Evolutionary conservation across 2,113 vertebrate species (phyloP), one percentile per base, ranked within the genome.

Genomic region (Aptenodytes patagonicus): DNA sequence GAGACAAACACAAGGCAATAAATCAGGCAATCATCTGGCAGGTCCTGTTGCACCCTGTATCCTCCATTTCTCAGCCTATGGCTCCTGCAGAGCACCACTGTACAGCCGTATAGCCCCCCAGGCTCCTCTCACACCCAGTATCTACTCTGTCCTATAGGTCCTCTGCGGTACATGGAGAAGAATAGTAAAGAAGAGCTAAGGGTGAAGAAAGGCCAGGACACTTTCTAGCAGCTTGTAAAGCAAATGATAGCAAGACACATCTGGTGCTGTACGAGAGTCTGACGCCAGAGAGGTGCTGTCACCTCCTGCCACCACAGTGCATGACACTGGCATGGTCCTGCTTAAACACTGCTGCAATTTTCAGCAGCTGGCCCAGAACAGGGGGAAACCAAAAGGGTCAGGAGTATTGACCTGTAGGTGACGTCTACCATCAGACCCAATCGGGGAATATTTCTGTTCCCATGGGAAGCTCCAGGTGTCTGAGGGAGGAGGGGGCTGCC

Each of bases 231-330:
- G 62, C 34, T 51, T 69, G 54, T 58, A 58, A 66, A 64, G 47
- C 61, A 87, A 62, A 84, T 0, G 1, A 25, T 57, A 84, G 34
- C 61, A 76, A 60, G 64, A 77, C 17, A 38, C 18, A 44, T 28
- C 38, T 2, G 0, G 21, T 5, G 2, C 44, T 13, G 24, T 26
- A 47, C 0, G 1, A 57, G 34, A 71, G 26, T 28, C 31, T 1
- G 1, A 44, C 0, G 0, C 29, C 52, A 54, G 52, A 54, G 70
- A 32, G 9, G 44, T 32, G 32, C 32, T 58, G 38, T 52, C 1
- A 0, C 19, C 51, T 76, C 42, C 69, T 58, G 20, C 38, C 55
- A 31, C n/a, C 61, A 25, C 54, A 25, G 42, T 25, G 38, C 46
- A 19, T 0, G 0, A 8, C 83, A 55, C 22, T 42, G 42, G 17